Evolutionary conservation across 2,797 vertebrate genomes (phyloP), one percentile per base, ranked within the genome.

Genomic region (Phataginus tricuspis): DNA sequence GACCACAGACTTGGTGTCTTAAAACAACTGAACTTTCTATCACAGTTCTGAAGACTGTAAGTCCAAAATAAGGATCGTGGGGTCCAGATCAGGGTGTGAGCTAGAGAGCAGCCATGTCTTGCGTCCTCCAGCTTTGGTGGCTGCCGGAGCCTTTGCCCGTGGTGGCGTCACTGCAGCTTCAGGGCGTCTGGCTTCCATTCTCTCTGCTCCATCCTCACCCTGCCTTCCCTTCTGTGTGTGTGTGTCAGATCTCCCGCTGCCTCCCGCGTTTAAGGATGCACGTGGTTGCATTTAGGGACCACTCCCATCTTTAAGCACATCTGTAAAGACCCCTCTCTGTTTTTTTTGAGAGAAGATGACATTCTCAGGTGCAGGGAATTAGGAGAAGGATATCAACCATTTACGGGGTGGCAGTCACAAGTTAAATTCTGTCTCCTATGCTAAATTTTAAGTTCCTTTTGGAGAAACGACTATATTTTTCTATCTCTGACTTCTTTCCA

Each of bases 31-130:
- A 57, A 19, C 23, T 3, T 1, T 55, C 21, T 66, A 23, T 7
- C 16, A 0, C 14, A 1, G 29, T 53, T n/a, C 74, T 31, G 49
- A 31, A 51, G 34, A 27, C 31, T 63, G 1, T 11, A 3, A 34
- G 18, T 1, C 45, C 29, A 45, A 25, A 23, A 1, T 25, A 42
- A 19, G 4, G 1, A 0, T 14, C 14, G 0, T 10, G 0, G 74
- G 86, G 51, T 59, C 5, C 9, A 59, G 25, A 12, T 25, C 5
- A 4, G 29, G 59, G n/a, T 12, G 7, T 19, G 8, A 3, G 59
- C 25, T 1, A 0, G 16, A 31, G 27, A 12, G 13, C 15, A 15
- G 0, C n/a, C 15, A 12, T 25, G 39, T 31, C 53, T 25, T 4
- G 1, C 31, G 18, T 18, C 21, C 21, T n/a, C 25, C 39, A 19